Percentiles rank a stretch among this genome's conserved stretches.
phyloP scores from a whole-genome alignment of 2,888 invertebrate species.

The Tuberolachnus salignus region DNA sequence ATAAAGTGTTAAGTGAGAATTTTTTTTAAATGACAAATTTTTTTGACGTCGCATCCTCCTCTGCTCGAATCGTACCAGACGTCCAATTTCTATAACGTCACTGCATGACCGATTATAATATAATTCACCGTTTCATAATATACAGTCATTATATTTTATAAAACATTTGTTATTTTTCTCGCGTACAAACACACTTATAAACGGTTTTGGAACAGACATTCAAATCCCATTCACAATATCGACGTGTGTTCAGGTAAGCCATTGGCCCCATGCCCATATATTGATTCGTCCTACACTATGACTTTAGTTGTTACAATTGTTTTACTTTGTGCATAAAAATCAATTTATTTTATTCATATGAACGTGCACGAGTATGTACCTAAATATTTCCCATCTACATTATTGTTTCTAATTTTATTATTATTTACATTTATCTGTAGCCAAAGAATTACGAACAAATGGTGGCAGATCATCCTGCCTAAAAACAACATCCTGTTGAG shows the following conservation, averaged over 20 bases:
- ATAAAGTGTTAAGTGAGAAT: not conserved
- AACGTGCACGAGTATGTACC: not conserved
- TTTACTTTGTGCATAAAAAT: not conserved
- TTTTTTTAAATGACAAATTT: constrained; percentile 26
- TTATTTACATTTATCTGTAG: constrained; percentile 20
- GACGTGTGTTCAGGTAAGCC: constrained; percentile 23
- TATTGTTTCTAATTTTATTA: not conserved
- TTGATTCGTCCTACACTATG: not conserved
- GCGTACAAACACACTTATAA: not conserved
- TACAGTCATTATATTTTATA: no score
- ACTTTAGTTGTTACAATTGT: constrained; percentile 1
- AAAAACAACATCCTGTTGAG: constrained; percentile 27
- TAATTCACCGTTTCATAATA: not conserved
- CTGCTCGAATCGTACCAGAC: not conserved
- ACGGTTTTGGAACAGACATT: not conserved
- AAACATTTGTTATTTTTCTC: not conserved
- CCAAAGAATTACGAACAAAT: constrained; percentile 9
- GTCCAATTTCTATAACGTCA: not conserved
- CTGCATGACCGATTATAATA: not conserved
- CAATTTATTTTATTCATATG: not conserved
- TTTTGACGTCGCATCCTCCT: no score
- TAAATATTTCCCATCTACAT: not conserved
- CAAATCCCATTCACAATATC: not conserved
- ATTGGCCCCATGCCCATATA: constrained; percentile 38
- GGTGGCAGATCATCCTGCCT: constrained; percentile 12